phyloP scores from a whole-genome alignment of 2,797 vertebrate genomes.

The Lithobates pipiens region DNA sequence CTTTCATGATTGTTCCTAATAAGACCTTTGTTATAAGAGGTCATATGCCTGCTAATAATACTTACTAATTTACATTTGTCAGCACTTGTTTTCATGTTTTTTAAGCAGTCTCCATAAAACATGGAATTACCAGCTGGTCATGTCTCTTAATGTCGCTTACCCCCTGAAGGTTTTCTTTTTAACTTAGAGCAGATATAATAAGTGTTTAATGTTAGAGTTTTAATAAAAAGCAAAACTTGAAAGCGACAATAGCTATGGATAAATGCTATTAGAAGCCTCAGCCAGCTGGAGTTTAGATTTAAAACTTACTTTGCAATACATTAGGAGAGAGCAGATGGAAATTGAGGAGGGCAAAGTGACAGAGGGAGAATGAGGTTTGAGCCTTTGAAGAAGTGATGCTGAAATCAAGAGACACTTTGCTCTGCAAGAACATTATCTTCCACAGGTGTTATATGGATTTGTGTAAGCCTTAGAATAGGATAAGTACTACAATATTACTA shows the following conservation, averaged over 20 bases:
- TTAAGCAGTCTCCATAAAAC: slow-evolving; percentile 43
- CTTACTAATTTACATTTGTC: slow-evolving; percentile 29
- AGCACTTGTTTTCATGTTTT: slow-evolving; percentile 48
- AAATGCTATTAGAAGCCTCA: slow-evolving; percentile 56
- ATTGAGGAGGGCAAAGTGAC: slow-evolving; percentile 50
- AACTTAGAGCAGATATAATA: slow-evolving; percentile 52
- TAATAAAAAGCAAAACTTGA: slow-evolving; percentile 55
- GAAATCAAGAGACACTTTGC: slow-evolving; percentile 33
- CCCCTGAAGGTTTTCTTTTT: slow-evolving; percentile 57
- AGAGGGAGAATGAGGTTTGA: slow-evolving; percentile 33
- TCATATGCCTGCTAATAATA: slow-evolving; percentile 35
- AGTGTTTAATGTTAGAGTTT: slow-evolving; percentile 55
- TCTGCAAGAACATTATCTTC: slow-evolving; percentile 4
- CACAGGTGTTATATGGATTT: slow-evolving; percentile 17
- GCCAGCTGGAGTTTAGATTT: slow-evolving; percentile 54
- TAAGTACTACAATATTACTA: neutral
- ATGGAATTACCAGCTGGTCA: slow-evolving; percentile 59
- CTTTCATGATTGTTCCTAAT: neutral
- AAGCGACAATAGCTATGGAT: slow-evolving; percentile 50
- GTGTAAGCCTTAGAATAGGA: neutral
- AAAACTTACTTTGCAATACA: slow-evolving; percentile 56
- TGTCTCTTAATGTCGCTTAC: slow-evolving; percentile 50
- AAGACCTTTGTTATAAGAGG: slow-evolving; percentile 39
- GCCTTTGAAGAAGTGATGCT: slow-evolving; percentile 36
- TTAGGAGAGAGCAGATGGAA: slow-evolving; percentile 58